Conservation (phyloP, 2,113 vertebrate species). For the Melanotaenia duboulayi region DNA sequence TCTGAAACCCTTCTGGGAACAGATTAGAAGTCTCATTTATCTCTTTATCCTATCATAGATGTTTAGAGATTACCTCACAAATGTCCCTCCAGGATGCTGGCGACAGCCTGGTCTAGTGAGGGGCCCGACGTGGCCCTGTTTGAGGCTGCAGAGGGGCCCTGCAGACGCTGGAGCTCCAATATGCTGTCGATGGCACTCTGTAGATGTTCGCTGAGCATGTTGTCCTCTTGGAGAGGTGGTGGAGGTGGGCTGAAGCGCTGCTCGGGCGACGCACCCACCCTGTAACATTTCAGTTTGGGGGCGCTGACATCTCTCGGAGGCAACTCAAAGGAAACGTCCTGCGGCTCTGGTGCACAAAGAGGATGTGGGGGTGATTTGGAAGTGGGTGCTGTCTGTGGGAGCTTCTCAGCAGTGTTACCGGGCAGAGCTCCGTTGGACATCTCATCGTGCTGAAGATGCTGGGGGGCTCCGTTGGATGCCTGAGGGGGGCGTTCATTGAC, state of each 20-base stretch:
- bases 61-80: slow-evolving; percentile 65
- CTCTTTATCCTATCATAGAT: slow-evolving; percentile 10
- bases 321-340: slow-evolving; percentile 35
- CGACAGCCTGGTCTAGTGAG: slow-evolving; percentile 79
- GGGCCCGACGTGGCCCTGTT: slow-evolving; percentile 56
- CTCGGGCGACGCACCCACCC: slow-evolving; percentile 52
- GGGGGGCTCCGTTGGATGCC: slow-evolving; percentile 41
- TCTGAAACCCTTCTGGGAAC: slow-evolving; percentile 39
- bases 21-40: slow-evolving; percentile 26
- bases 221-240: slow-evolving; percentile 75
- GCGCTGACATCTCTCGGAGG: slow-evolving; percentile 61
- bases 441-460: slow-evolving; percentile 9
- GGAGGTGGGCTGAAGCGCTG: slow-evolving; percentile 43
- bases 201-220: slow-evolving; percentile 82
- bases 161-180: slow-evolving; percentile 84
- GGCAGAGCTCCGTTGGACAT: slow-evolving; percentile 49
- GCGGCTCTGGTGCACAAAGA: slow-evolving; percentile 40
- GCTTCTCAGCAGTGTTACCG: slow-evolving; percentile 17
- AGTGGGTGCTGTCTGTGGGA: not conserved
- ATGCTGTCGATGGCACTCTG: slow-evolving; percentile 89
- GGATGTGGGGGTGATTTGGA: slow-evolving; percentile 40
- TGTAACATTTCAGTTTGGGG: slow-evolving; percentile 73
- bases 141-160: slow-evolving; percentile 74
- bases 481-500: slow-evolving; percentile 36
- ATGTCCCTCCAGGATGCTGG: slow-evolving; percentile 80